Evolutionary conservation across 1,140 invertebrate genomes (phyloP), one percentile per base, ranked within the genome.

Genomic region (Ridgeia piscesae): DNA sequence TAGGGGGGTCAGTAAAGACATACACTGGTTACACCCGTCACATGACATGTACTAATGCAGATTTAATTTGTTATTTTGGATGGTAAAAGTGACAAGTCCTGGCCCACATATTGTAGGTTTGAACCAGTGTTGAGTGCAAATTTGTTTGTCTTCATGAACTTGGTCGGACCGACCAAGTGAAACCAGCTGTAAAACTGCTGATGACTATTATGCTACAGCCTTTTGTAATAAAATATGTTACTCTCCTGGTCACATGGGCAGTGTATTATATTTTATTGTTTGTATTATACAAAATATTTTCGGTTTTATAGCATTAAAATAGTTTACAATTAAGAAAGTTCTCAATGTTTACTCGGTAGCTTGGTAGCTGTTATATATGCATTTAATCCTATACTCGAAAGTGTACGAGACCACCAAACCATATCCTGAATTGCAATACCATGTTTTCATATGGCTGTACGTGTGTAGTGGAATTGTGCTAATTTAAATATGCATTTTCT

Each of bases 151-250:
- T 6, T 42, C 11, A n/a, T 89, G 91, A 42, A 33, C 50, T 33
- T 17, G n/a, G 50, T 77, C 2, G 17, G 88, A 89, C 42, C 42
- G 11, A 58, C 88, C 89, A 9, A 77, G 27, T n/a, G 35, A 34
- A 14, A 77, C 11, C 21, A 34, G 21, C 48, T 35, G 11, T 48
- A 33, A 35, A 1, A 34, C 11, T 6, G 42, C 42, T 42, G 42
- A 48, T 42, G 27, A 35, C 33, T 27, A 48, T 91, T 50, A 35
- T 27, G 2, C n/a, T n/a, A n/a, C n/a, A n/a, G n/a, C n/a, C n/a
- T n/a, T n/a, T n/a, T n/a, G 91, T 92, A 77, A 92, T 93, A 89
- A 1, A 93, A 89, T 90, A 21, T 31, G 58, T 77, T 77, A 31
- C 27, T 21, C 58, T 77, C 27, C 27, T 0, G 58, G 27, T 77